Percentiles rank a stretch among this genome's conserved stretches.
Evolutionary conservation across 2,888 invertebrate genomes (phyloP).

Genomic region (Epinotia brunnichana): DNA sequence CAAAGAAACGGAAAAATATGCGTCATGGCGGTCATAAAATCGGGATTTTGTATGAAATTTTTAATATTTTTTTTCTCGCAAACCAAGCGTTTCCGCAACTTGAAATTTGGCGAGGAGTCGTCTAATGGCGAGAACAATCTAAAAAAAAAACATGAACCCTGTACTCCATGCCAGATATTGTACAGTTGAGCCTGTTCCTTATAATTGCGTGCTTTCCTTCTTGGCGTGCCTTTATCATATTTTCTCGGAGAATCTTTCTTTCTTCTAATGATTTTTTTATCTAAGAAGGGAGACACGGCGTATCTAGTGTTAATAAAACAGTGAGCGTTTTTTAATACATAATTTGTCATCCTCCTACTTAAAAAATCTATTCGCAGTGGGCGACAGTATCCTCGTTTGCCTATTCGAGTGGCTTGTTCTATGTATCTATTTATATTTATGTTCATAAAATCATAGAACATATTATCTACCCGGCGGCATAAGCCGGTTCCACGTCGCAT

Average conservation of each 20-base stretch:
- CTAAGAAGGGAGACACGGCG: background rate
- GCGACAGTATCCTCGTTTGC: constrained; percentile 23
- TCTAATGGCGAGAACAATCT: no score
- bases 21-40: no score
- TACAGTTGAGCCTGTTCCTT: constrained; percentile 11
- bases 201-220: constrained; percentile 19
- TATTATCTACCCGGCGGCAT: constrained; percentile 10
- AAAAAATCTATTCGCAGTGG: constrained; percentile 19
- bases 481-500: no score
- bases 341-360: constrained; percentile 13
- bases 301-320: no score
- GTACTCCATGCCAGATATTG: no score
- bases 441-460: constrained; percentile 17
- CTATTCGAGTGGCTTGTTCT: constrained; percentile 13
- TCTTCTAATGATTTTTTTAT: no score
- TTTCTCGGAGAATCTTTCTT: background rate
- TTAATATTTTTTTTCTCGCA: no score
- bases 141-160: no score
- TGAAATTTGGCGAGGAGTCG: no score
- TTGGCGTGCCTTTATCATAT: background rate
- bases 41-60: no score
- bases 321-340: constrained; percentile 9
- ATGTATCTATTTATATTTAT: constrained; percentile 17
- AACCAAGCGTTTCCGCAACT: no score
- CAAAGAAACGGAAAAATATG: no score